These are phyloP conservation scores for Drosophila nannoptera DNA, from an alignment of 1,140 invertebrate genomes.

Conservation along the genomic window DNA sequence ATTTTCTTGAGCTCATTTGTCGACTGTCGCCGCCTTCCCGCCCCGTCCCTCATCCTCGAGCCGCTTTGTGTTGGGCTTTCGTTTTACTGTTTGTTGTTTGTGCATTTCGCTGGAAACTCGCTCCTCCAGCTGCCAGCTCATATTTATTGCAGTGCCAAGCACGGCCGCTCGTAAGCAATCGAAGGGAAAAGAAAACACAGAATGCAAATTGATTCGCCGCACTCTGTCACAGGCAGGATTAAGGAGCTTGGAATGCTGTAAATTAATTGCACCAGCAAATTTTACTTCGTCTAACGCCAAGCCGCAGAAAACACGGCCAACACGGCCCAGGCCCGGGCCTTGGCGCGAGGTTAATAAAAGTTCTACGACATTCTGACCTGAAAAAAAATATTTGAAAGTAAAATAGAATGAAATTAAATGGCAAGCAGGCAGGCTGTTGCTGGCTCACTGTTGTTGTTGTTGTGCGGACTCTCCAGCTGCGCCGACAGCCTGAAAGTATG, in stretches of 20 bases:
- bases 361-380: constrained; percentile 76
- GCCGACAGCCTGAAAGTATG: constrained; percentile 60
- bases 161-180: constrained; percentile 9
- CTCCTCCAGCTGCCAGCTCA: constrained; percentile 22
- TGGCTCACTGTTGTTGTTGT: constrained; percentile 28
- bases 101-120: neutral
- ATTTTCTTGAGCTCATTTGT: constrained; percentile 56
- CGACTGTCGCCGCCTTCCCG: constrained; percentile 38
- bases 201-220: constrained; percentile 56
- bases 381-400: constrained; percentile 67
- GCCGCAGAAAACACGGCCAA: constrained; percentile 37
- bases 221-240: constrained; percentile 17
- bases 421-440: constrained; percentile 66
- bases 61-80: constrained; percentile 24
- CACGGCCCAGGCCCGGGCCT: constrained; percentile 58
- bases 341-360: constrained; percentile 70
- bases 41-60: constrained; percentile 32
- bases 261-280: constrained; percentile 18
- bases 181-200: constrained; percentile 7
- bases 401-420: constrained; percentile 75
- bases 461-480: constrained; percentile 60
- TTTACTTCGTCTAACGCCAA: constrained; percentile 47
- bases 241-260: neutral
- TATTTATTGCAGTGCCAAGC: constrained; percentile 59
- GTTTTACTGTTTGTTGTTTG: constrained; percentile 2